phyloP scores from a whole-genome alignment of 2,888 invertebrate species.

The Sarcophaga rosellei region DNA sequence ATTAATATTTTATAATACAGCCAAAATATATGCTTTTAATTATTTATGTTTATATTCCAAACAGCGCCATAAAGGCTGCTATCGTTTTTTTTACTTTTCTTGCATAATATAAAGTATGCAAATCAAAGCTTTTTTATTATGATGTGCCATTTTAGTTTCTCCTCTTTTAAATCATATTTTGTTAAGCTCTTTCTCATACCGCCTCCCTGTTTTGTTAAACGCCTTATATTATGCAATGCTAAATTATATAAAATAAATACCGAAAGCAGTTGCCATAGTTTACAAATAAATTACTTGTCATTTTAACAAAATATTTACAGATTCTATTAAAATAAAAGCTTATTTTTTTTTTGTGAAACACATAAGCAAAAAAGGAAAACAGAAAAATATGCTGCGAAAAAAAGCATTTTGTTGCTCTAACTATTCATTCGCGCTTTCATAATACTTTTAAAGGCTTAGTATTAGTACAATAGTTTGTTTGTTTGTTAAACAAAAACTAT shows the following conservation, averaged over 20 bases:
- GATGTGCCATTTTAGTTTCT: neutral
- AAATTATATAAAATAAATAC: neutral
- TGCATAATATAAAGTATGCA: neutral
- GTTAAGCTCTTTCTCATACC: too few relatives aligned
- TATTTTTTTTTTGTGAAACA: slow-evolving; percentile 1
- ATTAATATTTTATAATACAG: neutral
- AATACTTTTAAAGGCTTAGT: slow-evolving; percentile 64
- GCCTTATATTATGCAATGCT: slow-evolving; percentile 5
- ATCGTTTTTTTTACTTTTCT: neutral
- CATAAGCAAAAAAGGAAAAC: neutral
- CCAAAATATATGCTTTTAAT: too few relatives aligned
- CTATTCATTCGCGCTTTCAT: slow-evolving; percentile 44
- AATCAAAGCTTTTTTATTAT: neutral
- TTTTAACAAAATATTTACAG: slow-evolving; percentile 53
- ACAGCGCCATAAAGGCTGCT: neutral
- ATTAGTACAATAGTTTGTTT: slow-evolving; percentile 51
- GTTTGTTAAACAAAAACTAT: slow-evolving; percentile 16
- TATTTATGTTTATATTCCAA: neutral
- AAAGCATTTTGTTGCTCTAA: neutral
- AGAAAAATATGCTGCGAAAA: neutral
- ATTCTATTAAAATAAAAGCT: slow-evolving; percentile 51
- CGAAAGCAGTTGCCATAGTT: slow-evolving; percentile 14
- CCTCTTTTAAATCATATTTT: neutral
- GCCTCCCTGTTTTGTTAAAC: neutral
- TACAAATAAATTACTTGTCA: slow-evolving; percentile 51